These are phyloP conservation scores for Lepus oiostolus DNA, from an alignment of 2,797 vertebrate genomes.

Conservation along the genomic window DNA sequence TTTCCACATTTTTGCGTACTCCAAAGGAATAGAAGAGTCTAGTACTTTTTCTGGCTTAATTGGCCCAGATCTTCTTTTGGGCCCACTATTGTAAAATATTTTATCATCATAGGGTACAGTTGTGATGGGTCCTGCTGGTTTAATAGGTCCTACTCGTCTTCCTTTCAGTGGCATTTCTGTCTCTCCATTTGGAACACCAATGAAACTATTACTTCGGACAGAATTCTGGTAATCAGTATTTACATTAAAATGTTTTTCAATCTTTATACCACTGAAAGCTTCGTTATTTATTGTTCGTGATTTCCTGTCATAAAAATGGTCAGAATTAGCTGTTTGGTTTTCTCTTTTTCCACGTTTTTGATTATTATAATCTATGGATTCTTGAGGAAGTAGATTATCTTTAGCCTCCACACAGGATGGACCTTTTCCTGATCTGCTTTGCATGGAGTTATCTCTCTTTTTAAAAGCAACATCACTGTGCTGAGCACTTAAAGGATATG, in stretches of 20 bases:
- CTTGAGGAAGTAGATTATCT: conserved; percentile 88
- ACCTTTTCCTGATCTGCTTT: conserved; percentile 88
- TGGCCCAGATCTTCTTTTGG: conserved; percentile 94
- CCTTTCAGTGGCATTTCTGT: conserved; percentile 90
- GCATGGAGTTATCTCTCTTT: conserved; percentile 89
- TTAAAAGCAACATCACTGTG: conserved; percentile 88
- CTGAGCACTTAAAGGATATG: conserved; percentile 88
- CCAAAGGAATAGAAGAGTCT: conserved; percentile 86
- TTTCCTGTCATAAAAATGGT: conserved; percentile 91
- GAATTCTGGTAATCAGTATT: conserved; percentile 88
- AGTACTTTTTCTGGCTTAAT: conserved; percentile 93
- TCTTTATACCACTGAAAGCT: conserved; percentile 89
- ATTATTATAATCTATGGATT: conserved; percentile 90
- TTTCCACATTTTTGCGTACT: conserved; percentile 92
- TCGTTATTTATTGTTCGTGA: conserved; percentile 89
- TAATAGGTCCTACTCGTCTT: conserved; percentile 96
- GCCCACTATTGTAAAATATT: conserved; percentile 91
- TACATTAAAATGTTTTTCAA: conserved; percentile 89
- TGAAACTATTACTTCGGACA: conserved; percentile 87
- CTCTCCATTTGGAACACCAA: conserved; percentile 94
- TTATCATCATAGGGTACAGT: conserved; percentile 89
- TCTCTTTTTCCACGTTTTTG: conserved; percentile 94
- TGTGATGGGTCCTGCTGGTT: conserved; percentile 87
- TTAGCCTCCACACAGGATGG: conserved; percentile 88
- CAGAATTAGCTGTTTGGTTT: conserved; percentile 90